Percentiles rank a stretch among this genome's conserved stretches.
Evolutionary conservation across 2,888 invertebrate species (phyloP).

Genomic region (Monopis laevigella): DNA sequence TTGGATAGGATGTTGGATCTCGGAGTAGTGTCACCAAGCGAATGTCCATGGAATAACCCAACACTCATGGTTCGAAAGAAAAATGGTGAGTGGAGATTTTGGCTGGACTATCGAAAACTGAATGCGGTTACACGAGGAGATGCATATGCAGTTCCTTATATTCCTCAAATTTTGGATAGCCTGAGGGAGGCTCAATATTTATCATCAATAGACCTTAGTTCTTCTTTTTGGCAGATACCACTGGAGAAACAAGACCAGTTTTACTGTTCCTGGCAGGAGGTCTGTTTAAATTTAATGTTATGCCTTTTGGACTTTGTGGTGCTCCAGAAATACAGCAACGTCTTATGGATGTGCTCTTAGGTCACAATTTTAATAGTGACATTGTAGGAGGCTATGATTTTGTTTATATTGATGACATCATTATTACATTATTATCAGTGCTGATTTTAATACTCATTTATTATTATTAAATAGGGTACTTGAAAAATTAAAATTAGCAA

Average conservation of each 20-base stretch:
- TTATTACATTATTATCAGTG: slow-evolving; percentile 17
- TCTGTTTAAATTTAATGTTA: slow-evolving; percentile 15
- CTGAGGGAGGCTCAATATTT: slow-evolving; percentile 13
- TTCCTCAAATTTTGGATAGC: slow-evolving; percentile 9
- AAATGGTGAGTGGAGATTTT: slow-evolving; percentile 19
- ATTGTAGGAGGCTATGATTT: slow-evolving; percentile 18
- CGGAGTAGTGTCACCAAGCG: slow-evolving; percentile 22
- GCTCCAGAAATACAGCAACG: slow-evolving; percentile 16
- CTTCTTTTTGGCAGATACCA: slow-evolving; percentile 10
- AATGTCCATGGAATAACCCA: slow-evolving; percentile 23
- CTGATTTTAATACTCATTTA: slow-evolving; percentile 18
- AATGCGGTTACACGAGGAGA: slow-evolving; percentile 13
- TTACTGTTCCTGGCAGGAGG: slow-evolving; percentile 10
- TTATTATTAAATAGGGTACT: background rate
- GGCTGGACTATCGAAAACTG: slow-evolving; percentile 18
- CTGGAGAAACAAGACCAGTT: slow-evolving; percentile 11
- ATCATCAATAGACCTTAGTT: slow-evolving; percentile 15
- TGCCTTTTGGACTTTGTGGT: too few relatives aligned
- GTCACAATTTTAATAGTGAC: slow-evolving; percentile 16
- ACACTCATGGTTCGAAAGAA: slow-evolving; percentile 22
- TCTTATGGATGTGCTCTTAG: slow-evolving; percentile 19
- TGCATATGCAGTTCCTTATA: slow-evolving; percentile 15
- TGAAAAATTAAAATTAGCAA: slow-evolving; percentile 1
- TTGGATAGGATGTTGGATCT: slow-evolving; percentile 21
- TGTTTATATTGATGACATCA: slow-evolving; percentile 21